phyloP scores from a whole-genome alignment of 2,888 invertebrate species.

The Epinotia bilunana region DNA sequence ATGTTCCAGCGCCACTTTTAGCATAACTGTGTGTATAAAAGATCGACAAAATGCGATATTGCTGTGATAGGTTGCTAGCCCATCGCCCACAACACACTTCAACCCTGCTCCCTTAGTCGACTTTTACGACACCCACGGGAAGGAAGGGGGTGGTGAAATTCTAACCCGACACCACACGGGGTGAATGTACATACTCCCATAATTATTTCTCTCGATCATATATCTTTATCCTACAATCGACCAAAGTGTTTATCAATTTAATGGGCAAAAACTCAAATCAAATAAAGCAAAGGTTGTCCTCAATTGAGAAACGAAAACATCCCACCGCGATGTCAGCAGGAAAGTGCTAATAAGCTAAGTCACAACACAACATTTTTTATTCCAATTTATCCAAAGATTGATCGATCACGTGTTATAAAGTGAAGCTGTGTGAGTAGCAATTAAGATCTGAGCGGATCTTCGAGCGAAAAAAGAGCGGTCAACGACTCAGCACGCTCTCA shows the following conservation, averaged over 20 bases:
- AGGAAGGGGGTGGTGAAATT: no score
- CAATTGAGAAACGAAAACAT: background rate
- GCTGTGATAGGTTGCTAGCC: no score
- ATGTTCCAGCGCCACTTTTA: no score
- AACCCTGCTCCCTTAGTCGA: no score
- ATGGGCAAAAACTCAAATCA: background rate
- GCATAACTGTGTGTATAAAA: no score
- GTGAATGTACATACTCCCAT: background rate
- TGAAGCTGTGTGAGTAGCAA: constrained; percentile 38
- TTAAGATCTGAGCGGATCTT: constrained; percentile 42
- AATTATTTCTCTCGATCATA: background rate
- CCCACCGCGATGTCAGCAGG: background rate
- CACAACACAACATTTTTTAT: background rate
- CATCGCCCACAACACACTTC: no score
- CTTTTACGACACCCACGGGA: no score
- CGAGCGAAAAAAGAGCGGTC: constrained; percentile 47
- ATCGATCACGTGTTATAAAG: constrained; percentile 32
- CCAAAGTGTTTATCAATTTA: background rate
- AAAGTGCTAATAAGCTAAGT: constrained; percentile 8
- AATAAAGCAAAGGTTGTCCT: background rate
- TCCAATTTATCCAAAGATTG: constrained; percentile 32
- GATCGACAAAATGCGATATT: no score
- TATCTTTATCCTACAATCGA: background rate
- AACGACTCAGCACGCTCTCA: constrained; percentile 62
- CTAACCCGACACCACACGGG: no score